Conservation (phyloP, 1,140 invertebrate genomes). For the Tetramorium simillimum region DNA sequence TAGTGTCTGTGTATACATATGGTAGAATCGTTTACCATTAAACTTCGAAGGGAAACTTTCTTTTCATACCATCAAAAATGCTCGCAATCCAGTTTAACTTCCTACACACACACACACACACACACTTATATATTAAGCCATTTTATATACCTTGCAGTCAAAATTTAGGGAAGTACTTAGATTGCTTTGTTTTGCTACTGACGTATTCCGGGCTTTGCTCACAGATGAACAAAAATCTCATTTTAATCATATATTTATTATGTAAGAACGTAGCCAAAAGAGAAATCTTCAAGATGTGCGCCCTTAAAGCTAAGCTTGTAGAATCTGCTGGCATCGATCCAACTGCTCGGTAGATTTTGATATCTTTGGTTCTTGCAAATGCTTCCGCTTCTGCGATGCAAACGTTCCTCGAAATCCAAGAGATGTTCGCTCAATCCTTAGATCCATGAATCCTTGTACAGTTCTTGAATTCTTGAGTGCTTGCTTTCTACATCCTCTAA, state of each 20-base stretch:
- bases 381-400: neutral
- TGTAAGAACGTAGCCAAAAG: neutral
- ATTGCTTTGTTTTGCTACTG: neutral
- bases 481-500: conserved; percentile 2
- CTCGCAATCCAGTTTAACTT: conserved; percentile 3
- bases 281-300: neutral
- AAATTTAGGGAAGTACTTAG: neutral
- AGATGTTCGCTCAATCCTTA: conserved; percentile 16
- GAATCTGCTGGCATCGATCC: neutral
- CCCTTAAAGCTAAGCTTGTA: neutral
- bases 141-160: neutral
- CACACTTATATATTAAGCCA: neutral
- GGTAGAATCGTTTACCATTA: conserved; percentile 36
- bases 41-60: conserved; percentile 23
- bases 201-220: neutral
- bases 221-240: neutral
- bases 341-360: conserved; percentile 8
- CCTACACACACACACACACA: too few relatives aligned
- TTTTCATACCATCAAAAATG: neutral
- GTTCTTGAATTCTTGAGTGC: conserved; percentile 12
- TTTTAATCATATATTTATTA: conserved; percentile 3
- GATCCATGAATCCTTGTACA: conserved; percentile 35
- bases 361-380: conserved; percentile 34
- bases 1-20: neutral
- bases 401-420: conserved; percentile 25